These are phyloP conservation scores for Trematocara nigrifrons DNA, from an alignment of 2,113 vertebrate species.

Conservation along the genomic window DNA sequence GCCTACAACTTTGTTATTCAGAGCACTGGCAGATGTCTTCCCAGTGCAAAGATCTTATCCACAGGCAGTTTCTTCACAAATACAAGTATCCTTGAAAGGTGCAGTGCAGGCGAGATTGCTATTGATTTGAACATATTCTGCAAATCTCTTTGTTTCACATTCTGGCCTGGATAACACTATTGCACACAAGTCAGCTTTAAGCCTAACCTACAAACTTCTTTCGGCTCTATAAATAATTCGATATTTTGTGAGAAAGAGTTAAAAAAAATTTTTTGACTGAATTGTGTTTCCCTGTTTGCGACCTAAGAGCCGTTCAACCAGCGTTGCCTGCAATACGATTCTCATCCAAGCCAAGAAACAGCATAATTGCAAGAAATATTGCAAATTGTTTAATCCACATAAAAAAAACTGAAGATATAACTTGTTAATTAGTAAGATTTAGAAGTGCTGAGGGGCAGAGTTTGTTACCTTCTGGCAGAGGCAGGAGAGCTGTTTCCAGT, in stretches of 20 bases:
- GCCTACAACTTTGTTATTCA: not conserved
- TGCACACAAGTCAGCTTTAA: not conserved
- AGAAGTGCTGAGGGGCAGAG: not conserved
- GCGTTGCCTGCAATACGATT: not conserved
- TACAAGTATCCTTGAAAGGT: not conserved
- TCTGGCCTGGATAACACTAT: not conserved
- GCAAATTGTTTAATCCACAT: not conserved
- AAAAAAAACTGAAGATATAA: not conserved
- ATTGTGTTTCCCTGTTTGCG: not conserved
- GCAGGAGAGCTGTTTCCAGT: not conserved
- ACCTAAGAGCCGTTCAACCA: not conserved
- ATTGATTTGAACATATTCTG: constrained; percentile 7
- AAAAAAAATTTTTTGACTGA: not conserved
- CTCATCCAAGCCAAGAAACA: not conserved
- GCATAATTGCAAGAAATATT: not conserved
- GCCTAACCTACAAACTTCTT: not conserved
- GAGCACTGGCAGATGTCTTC: constrained; percentile 9
- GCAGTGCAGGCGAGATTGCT: not conserved
- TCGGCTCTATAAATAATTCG: not conserved
- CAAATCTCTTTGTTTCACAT: not conserved
- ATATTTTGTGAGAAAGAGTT: not conserved
- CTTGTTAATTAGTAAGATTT: not conserved
- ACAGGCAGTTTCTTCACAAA: not conserved
- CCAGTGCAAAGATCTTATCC: not conserved
- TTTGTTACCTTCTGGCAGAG: not conserved